A percentile compares a stretch with the other conserved stretches of the same genome.
phyloP scores from a whole-genome alignment of 2,888 invertebrate genomes.

The Stenotaenia linearis region DNA sequence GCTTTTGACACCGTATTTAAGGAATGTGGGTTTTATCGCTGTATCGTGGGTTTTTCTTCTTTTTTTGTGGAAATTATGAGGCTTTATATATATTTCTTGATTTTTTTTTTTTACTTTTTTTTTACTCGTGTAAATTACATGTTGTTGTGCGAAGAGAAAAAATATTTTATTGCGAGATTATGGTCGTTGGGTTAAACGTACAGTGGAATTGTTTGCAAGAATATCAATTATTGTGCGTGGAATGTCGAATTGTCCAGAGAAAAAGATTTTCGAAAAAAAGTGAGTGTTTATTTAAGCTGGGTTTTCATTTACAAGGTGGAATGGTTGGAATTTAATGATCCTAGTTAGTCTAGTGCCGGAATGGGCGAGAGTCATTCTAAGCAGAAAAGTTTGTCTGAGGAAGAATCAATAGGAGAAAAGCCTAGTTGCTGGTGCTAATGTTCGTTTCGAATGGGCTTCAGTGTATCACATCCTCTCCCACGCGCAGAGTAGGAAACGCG shows the following conservation, averaged over 20 bases:
- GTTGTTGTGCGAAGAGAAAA: not conserved
- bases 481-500: not conserved
- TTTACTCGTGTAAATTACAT: not conserved
- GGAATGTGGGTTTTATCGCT: not conserved
- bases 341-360: not conserved
- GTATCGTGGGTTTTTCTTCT: not conserved
- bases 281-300: not conserved
- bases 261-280: not conserved
- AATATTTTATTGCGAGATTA: not conserved
- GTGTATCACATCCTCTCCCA: slow-evolving; percentile 2
- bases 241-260: not conserved
- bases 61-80: not conserved
- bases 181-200: not conserved
- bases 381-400: not conserved
- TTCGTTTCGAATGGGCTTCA: slow-evolving; percentile 1
- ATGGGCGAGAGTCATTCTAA: not conserved
- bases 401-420: slow-evolving; percentile 14
- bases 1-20: not conserved
- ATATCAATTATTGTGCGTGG: not conserved
- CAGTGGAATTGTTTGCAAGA: not conserved
- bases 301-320: not conserved
- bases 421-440: slow-evolving; percentile 11
- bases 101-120: not conserved
- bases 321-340: slow-evolving; percentile 9
- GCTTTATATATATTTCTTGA: not conserved